Evolutionary conservation across 2,797 vertebrate genomes (phyloP).

Genomic region (Sebastes ruberrimus): DNA sequence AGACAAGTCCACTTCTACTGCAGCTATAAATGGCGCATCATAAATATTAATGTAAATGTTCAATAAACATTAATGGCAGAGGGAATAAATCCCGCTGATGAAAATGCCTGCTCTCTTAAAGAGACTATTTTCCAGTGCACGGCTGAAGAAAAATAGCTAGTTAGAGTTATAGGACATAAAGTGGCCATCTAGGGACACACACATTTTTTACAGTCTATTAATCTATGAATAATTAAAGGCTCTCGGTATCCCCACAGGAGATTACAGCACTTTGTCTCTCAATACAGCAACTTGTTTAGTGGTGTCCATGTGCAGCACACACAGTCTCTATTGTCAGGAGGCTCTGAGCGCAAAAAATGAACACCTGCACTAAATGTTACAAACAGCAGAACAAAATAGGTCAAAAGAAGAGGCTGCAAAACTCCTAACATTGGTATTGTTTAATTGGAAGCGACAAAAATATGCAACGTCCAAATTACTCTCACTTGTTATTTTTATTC

Average conservation of each 20-base stretch:
- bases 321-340: slow-evolving; percentile 50
- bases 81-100: slow-evolving; percentile 43
- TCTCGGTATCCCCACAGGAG: slow-evolving; percentile 70
- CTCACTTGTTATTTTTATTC: slow-evolving; percentile 37
- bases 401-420: slow-evolving; percentile 30
- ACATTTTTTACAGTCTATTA: slow-evolving; percentile 79
- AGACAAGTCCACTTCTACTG: slow-evolving; percentile 3
- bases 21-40: slow-evolving; percentile 17
- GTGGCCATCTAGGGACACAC: slow-evolving; percentile 72
- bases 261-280: slow-evolving; percentile 71
- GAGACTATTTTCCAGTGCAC: slow-evolving; percentile 44
- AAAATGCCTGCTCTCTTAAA: slow-evolving; percentile 27
- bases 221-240: slow-evolving; percentile 82
- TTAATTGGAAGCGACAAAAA: slow-evolving; percentile 42
- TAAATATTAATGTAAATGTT: slow-evolving; percentile 44
- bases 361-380: slow-evolving; percentile 57
- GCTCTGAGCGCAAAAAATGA: slow-evolving; percentile 25
- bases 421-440: neutral
- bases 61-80: slow-evolving; percentile 45
- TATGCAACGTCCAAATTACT: slow-evolving; percentile 10
- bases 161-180: slow-evolving; percentile 68
- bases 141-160: slow-evolving; percentile 62
- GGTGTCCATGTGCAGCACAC: slow-evolving; percentile 32
- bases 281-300: slow-evolving; percentile 66
- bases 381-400: slow-evolving; percentile 49